These are phyloP conservation scores for Acanthaster planci DNA, from an alignment of 35 echinoderm and acorn worm species.

Conservation along the genomic window DNA sequence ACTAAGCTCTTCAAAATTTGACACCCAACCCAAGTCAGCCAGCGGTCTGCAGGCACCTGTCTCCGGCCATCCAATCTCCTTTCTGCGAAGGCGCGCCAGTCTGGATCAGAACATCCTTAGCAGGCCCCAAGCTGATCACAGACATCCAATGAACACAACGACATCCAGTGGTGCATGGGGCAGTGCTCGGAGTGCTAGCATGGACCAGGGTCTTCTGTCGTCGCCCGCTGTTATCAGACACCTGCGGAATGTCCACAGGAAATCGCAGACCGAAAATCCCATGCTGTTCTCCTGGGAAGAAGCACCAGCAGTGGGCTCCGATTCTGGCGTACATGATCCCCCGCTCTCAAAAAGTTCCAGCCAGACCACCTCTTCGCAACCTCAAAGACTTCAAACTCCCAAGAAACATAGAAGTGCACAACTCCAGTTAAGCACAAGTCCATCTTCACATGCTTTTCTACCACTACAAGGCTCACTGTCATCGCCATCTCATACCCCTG, in stretches of 20 bases:
- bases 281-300: background rate
- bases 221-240: background rate
- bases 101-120: background rate
- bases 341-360: background rate
- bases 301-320: background rate
- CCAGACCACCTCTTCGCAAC: background rate
- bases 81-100: background rate
- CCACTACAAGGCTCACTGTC: background rate
- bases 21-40: background rate
- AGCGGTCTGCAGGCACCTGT: background rate
- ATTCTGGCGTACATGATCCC: background rate
- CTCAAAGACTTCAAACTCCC: background rate
- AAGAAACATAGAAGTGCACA: background rate
- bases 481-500: background rate
- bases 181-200: background rate
- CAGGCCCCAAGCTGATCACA: background rate
- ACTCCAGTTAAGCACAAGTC: background rate
- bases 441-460: background rate
- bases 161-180: background rate
- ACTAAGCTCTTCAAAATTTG: background rate
- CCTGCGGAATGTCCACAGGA: conserved; percentile 16
- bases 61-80: background rate
- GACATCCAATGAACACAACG: background rate
- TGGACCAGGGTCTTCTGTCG: conserved; percentile 3
- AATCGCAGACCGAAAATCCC: conserved; percentile 10